Conservation (phyloP, 2,888 invertebrate genomes). For the Lapara coniferarum region DNA sequence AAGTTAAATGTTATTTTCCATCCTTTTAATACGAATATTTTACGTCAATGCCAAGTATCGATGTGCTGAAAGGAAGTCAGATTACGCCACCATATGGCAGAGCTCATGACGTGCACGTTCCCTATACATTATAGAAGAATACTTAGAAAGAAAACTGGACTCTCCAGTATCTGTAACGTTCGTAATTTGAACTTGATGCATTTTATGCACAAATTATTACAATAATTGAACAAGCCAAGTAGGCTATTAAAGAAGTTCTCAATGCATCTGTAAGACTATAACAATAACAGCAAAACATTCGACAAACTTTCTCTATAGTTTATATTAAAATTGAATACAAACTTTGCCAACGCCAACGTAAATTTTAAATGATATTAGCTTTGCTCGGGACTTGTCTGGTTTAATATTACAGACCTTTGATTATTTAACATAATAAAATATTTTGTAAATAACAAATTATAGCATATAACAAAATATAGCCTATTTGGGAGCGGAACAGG, state of each 20-base stretch:
- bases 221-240: not conserved
- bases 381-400: not conserved
- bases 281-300: conserved; percentile 1
- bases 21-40: too few relatives aligned
- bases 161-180: too few relatives aligned
- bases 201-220: not conserved
- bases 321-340: not conserved
- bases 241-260: not conserved
- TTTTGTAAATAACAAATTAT: not conserved
- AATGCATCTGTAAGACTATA: conserved; percentile 2
- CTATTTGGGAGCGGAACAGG: too few relatives aligned
- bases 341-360: not conserved
- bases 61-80: too few relatives aligned
- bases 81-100: too few relatives aligned
- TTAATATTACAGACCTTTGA: not conserved
- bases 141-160: too few relatives aligned
- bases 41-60: too few relatives aligned
- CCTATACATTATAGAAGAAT: too few relatives aligned
- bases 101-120: too few relatives aligned
- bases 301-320: not conserved
- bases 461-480: too few relatives aligned
- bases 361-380: conserved; percentile 11
- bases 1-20: too few relatives aligned
- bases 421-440: not conserved
- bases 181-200: not conserved